Percentiles rank a stretch among this genome's conserved stretches.
These are phyloP conservation scores for Apoda limacodes DNA, from an alignment of 2,888 invertebrate species.

Conservation along the genomic window DNA sequence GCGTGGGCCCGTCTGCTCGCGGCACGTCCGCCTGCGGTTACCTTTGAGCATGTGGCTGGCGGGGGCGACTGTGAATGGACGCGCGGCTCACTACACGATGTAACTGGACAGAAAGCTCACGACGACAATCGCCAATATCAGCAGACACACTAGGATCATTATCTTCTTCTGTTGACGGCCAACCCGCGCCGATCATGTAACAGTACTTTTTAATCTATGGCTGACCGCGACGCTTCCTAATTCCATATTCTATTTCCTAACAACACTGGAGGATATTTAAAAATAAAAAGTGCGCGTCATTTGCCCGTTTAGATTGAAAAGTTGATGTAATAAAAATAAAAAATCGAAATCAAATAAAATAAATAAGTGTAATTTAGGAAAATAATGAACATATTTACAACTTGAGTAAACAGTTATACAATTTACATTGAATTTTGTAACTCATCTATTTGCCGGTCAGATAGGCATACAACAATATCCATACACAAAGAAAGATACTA, in stretches of 20 bases:
- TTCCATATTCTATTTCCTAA: too few relatives aligned
- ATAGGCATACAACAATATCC: too few relatives aligned
- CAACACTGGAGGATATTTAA: not conserved
- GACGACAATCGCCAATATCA: slow-evolving; percentile 84
- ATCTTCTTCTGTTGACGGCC: slow-evolving; percentile 82
- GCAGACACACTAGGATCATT: slow-evolving; percentile 91
- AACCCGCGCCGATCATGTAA: slow-evolving; percentile 46
- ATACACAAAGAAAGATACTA: too few relatives aligned
- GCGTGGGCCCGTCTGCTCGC: slow-evolving; percentile 24
- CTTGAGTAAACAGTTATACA: slow-evolving; percentile 52
- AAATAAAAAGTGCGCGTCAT: slow-evolving; percentile 49
- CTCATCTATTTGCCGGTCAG: too few relatives aligned
- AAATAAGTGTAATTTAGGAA: slow-evolving; percentile 63
- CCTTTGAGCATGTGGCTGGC: slow-evolving; percentile 55
- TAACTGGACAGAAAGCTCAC: slow-evolving; percentile 76
- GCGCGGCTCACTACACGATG: slow-evolving; percentile 57
- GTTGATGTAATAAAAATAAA: slow-evolving; percentile 33
- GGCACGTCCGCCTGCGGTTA: slow-evolving; percentile 29
- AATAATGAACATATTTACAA: slow-evolving; percentile 64
- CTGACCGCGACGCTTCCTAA: not conserved
- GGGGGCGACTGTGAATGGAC: slow-evolving; percentile 26
- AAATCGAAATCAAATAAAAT: slow-evolving; percentile 51
- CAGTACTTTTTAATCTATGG: slow-evolving; percentile 55
- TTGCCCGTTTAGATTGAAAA: slow-evolving; percentile 32
- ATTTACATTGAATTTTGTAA: too few relatives aligned